These are phyloP conservation scores for Meriones unguiculatus DNA, from an alignment of 2,113 vertebrate species.

Conservation along the genomic window DNA sequence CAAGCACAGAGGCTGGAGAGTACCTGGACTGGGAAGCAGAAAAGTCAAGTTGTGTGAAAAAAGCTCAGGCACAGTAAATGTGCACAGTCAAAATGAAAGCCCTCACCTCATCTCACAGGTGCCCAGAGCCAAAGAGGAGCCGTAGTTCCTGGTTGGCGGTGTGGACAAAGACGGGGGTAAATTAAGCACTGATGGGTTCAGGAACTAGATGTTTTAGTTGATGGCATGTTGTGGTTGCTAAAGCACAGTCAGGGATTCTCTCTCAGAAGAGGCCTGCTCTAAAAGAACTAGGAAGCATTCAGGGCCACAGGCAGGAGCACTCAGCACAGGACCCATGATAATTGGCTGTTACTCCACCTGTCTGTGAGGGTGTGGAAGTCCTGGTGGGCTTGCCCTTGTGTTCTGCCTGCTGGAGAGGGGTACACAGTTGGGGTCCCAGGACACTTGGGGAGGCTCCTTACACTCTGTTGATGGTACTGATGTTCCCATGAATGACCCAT, in stretches of 20 bases:
- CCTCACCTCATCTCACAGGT: neutral
- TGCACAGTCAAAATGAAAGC: too few species aligned
- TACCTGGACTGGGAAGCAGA: neutral
- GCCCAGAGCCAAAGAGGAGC: neutral
- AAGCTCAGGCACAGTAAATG: neutral
- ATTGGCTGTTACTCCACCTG: neutral
- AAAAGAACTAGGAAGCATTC: neutral
- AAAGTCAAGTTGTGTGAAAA: too few species aligned
- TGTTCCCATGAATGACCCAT: neutral
- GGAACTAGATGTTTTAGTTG: neutral
- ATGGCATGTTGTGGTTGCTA: neutral
- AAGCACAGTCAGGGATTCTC: neutral
- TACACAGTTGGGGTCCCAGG: neutral
- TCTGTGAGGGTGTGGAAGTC: neutral
- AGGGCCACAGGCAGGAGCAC: accelerated
- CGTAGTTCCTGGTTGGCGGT: accelerated
- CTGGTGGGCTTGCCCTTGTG: neutral
- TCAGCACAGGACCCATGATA: neutral
- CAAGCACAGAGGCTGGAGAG: too few species aligned
- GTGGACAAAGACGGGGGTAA: too few species aligned
- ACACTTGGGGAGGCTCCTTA: neutral
- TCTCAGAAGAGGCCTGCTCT: neutral
- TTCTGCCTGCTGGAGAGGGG: neutral
- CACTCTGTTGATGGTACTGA: neutral
- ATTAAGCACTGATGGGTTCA: neutral